Conservation (phyloP, 2,797 vertebrate genomes). For the Neostethus bicornis region DNA sequence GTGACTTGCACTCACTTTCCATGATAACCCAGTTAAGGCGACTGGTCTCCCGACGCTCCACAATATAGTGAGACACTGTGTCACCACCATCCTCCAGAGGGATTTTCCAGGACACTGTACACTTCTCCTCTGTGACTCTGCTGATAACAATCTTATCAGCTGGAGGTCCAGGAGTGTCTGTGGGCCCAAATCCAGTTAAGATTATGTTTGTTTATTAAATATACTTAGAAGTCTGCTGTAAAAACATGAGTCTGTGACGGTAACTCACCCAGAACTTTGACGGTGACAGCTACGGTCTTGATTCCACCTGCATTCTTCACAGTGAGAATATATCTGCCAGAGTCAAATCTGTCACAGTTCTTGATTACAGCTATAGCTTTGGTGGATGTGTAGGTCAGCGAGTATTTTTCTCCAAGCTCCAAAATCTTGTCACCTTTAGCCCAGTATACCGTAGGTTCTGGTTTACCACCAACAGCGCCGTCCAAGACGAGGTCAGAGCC, state of each 20-base stretch:
- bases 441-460: constrained; percentile 98
- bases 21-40: constrained; percentile 96
- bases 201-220: no score
- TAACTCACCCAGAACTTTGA: constrained; percentile 95
- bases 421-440: constrained; percentile 93
- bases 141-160: constrained; percentile 87
- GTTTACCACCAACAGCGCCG: constrained; percentile 94
- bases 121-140: constrained; percentile 97
- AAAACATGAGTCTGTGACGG: not conserved
- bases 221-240: not conserved
- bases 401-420: constrained; percentile 93
- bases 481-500: constrained; percentile 97
- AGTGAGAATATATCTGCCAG: constrained; percentile 91
- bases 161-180: constrained; percentile 95
- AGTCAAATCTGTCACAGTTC: constrained; percentile 93
- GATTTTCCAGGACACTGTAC: constrained; percentile 92
- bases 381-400: constrained; percentile 94
- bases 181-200: not conserved
- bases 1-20: constrained; percentile 92
- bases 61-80: constrained; percentile 87
- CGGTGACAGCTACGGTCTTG: constrained; percentile 89
- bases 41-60: constrained; percentile 98
- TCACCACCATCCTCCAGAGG: constrained; percentile 95
- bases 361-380: constrained; percentile 96
- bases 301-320: constrained; percentile 94